These are phyloP conservation scores for Phymastichus coffea DNA, from an alignment of 1,140 invertebrate genomes.

Conservation along the genomic window DNA sequence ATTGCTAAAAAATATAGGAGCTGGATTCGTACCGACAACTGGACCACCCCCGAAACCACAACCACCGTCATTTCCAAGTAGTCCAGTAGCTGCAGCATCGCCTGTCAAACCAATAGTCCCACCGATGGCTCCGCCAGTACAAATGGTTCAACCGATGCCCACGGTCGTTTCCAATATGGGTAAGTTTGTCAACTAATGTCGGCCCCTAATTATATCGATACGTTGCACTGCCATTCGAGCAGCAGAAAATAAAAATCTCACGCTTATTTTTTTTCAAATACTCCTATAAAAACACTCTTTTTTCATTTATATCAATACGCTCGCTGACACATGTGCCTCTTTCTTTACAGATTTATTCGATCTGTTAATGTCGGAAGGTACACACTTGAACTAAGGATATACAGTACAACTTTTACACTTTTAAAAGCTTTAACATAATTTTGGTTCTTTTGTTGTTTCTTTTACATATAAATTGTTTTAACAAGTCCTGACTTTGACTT, in stretches of 20 bases:
- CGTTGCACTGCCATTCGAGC: too few relatives aligned
- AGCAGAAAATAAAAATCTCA: too few relatives aligned
- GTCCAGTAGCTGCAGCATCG: constrained; percentile 41
- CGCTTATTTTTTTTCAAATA: too few relatives aligned
- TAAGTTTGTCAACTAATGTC: constrained; percentile 31
- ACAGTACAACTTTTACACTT: constrained; percentile 14
- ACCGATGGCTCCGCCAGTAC: constrained; percentile 35
- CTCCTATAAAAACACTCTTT: too few relatives aligned
- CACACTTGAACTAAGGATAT: background rate
- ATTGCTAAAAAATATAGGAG: too few relatives aligned
- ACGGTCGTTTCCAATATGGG: constrained; percentile 41
- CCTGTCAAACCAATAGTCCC: constrained; percentile 35
- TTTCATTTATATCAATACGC: too few relatives aligned
- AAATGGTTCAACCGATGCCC: constrained; percentile 37
- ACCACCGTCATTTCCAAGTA: constrained; percentile 53
- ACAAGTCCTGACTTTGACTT: too few relatives aligned
- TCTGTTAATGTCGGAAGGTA: constrained; percentile 48
- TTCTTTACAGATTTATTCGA: constrained; percentile 50
- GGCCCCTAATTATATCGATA: background rate
- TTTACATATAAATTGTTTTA: too few relatives aligned
- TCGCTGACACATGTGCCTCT: constrained; percentile 29
- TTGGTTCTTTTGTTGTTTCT: constrained; percentile 4
- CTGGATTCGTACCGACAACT: constrained; percentile 45
- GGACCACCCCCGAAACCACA: constrained; percentile 51
- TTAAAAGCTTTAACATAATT: constrained; percentile 1